Conservation (phyloP, 2,888 invertebrate genomes). For the Ormyrus nitidulus region DNA sequence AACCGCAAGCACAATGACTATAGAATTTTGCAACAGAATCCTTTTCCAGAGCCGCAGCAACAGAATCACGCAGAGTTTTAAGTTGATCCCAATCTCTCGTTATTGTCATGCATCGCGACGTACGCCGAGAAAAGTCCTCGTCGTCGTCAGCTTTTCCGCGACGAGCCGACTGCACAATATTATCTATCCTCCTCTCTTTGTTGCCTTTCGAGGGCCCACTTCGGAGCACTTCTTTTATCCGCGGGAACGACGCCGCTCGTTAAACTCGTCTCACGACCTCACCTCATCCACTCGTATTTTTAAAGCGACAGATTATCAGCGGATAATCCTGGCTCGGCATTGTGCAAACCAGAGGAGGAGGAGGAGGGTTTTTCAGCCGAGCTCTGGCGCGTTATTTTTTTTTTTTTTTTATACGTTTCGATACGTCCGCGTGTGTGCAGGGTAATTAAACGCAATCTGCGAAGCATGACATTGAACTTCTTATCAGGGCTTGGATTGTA, state of each 20-base stretch:
- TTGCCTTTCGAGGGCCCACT: neutral
- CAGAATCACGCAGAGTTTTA: neutral
- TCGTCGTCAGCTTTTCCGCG: slow-evolving; percentile 16
- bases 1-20: neutral
- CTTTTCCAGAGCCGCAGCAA: neutral
- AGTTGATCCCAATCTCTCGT: slow-evolving; percentile 15
- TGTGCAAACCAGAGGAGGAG: neutral
- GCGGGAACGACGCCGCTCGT: slow-evolving; percentile 14
- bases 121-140: slow-evolving; percentile 9
- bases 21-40: neutral
- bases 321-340: slow-evolving; percentile 35
- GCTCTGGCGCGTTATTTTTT: neutral
- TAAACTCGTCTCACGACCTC: slow-evolving; percentile 35
- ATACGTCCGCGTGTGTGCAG: neutral
- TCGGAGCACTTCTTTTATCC: slow-evolving; percentile 27
- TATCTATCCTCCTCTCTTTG: slow-evolving; percentile 12
- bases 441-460: slow-evolving; percentile 18
- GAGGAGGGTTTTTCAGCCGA: slow-evolving; percentile 25
- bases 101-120: too few relatives aligned
- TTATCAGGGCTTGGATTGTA: neutral
- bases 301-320: slow-evolving; percentile 40
- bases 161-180: slow-evolving; percentile 23
- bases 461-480: neutral
- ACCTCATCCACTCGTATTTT: neutral
- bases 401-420: too few relatives aligned